Conservation (phyloP, 92 coral and sea anemone genomes). For the Porites evermanni region DNA sequence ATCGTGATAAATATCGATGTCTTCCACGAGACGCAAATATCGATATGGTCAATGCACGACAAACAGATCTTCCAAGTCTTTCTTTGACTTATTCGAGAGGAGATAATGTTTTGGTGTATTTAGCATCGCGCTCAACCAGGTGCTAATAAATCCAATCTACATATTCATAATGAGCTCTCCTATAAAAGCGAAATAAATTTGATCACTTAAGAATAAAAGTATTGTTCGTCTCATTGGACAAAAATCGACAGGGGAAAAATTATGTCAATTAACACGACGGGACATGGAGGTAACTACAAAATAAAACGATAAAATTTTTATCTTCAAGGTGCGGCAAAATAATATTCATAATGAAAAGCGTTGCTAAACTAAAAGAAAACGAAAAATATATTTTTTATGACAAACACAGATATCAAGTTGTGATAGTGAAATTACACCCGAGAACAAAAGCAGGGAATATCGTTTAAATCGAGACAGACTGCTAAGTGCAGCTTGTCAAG, state of each 20-base stretch:
- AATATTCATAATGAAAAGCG: not conserved
- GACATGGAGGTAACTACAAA: not conserved
- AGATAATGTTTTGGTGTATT: slow-evolving; percentile 28
- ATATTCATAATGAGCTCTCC: slow-evolving; percentile 43
- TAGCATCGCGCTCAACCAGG: slow-evolving; percentile 32
- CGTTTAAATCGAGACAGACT: not conserved
- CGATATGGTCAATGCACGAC: not conserved
- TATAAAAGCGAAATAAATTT: slow-evolving; percentile 24
- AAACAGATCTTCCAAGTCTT: not conserved
- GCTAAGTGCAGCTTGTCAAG: not conserved
- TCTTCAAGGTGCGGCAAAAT: slow-evolving; percentile 11
- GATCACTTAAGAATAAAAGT: slow-evolving; percentile 31
- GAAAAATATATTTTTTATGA: too few relatives aligned
- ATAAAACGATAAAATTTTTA: not conserved
- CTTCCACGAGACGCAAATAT: not conserved
- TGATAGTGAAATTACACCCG: not conserved
- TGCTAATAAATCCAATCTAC: slow-evolving; percentile 48
- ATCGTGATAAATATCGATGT: slow-evolving; percentile 28
- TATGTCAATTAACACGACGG: slow-evolving; percentile 22
- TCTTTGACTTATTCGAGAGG: slow-evolving; percentile 25
- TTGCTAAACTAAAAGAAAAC: not conserved
- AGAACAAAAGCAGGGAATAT: not conserved
- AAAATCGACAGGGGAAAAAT: slow-evolving; percentile 14
- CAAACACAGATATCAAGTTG: not conserved
- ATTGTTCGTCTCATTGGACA: slow-evolving; percentile 37